Conservation (phyloP, 2,113 vertebrate genomes). For the Xenus cinereus region DNA sequence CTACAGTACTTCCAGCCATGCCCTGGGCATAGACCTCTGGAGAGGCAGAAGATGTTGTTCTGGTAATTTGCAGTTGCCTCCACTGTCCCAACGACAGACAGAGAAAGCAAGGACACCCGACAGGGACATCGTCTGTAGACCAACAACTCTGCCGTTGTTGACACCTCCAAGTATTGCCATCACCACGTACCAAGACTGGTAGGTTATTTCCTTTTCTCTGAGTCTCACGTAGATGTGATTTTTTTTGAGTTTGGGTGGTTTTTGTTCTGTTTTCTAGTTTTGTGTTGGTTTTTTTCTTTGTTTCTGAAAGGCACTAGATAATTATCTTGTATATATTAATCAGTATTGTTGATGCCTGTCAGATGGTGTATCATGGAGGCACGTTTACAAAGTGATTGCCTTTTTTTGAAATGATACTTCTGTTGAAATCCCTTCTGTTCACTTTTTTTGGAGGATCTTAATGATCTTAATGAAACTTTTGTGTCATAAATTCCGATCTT, state of each 20-base stretch:
- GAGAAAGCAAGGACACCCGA: constrained; percentile 84
- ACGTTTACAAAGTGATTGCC: neutral
- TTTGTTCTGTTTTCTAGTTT: neutral
- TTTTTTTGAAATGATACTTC: neutral
- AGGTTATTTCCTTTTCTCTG: constrained; percentile 11
- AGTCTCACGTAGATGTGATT: neutral
- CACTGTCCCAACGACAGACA: constrained; percentile 85
- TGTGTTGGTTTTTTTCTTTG: neutral
- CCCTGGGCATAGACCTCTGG: constrained; percentile 87
- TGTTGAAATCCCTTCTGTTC: neutral
- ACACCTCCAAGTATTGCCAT: constrained; percentile 90
- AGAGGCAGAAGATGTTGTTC: constrained; percentile 88
- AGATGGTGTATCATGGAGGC: rapidly evolving
- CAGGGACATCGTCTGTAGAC: constrained; percentile 79
- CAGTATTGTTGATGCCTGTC: too few relatives aligned
- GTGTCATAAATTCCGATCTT: rapidly evolving
- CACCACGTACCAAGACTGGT: constrained; percentile 89
- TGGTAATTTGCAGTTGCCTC: constrained; percentile 89
- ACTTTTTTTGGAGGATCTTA: neutral
- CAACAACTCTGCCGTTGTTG: constrained; percentile 84
- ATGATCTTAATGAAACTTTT: neutral
- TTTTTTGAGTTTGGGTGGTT: neutral
- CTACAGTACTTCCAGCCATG: constrained; percentile 83
- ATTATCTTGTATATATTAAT: rapidly evolving
- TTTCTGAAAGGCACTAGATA: neutral